A percentile compares a stretch with the other conserved stretches of the same genome.
phyloP scores from a whole-genome alignment of 1,140 invertebrate genomes.

The Alviniconcha marisindica region DNA sequence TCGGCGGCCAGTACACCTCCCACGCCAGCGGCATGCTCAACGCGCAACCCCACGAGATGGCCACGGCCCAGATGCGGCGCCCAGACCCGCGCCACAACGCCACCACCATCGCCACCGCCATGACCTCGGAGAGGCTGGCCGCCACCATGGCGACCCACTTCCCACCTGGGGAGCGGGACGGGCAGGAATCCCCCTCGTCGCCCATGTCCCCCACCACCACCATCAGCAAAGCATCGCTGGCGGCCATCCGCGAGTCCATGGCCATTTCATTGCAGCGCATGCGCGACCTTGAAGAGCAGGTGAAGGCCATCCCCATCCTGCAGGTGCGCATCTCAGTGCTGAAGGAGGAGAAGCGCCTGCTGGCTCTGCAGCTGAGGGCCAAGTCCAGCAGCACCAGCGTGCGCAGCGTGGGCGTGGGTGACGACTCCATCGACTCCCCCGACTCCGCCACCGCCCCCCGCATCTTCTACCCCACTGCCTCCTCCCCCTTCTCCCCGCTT shows the following conservation, averaged over 20 bases:
- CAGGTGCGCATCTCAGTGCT: constrained; percentile 82
- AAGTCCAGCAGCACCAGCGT: constrained; percentile 55
- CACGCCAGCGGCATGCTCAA: constrained; percentile 35
- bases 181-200: constrained; percentile 45
- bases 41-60: constrained; percentile 7
- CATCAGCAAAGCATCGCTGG: constrained; percentile 55
- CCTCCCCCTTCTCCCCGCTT: constrained; percentile 39
- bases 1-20: constrained; percentile 25
- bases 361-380: constrained; percentile 80
- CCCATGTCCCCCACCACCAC: constrained; percentile 55
- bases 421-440: constrained; percentile 58
- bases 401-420: constrained; percentile 72
- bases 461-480: neutral
- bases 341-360: constrained; percentile 85
- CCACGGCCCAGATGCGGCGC: constrained; percentile 15
- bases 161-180: constrained; percentile 51
- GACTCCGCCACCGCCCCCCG: constrained; percentile 8
- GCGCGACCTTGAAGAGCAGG: constrained; percentile 89
- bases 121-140: constrained; percentile 67
- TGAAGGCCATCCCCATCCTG: constrained; percentile 88
- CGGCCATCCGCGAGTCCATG: constrained; percentile 81
- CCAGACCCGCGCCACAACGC: neutral
- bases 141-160: constrained; percentile 66
- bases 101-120: constrained; percentile 30
- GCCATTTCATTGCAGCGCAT: constrained; percentile 86